Evolutionary conservation across 2,113 vertebrate species (phyloP).

Genomic region (Isichthys henryi): DNA sequence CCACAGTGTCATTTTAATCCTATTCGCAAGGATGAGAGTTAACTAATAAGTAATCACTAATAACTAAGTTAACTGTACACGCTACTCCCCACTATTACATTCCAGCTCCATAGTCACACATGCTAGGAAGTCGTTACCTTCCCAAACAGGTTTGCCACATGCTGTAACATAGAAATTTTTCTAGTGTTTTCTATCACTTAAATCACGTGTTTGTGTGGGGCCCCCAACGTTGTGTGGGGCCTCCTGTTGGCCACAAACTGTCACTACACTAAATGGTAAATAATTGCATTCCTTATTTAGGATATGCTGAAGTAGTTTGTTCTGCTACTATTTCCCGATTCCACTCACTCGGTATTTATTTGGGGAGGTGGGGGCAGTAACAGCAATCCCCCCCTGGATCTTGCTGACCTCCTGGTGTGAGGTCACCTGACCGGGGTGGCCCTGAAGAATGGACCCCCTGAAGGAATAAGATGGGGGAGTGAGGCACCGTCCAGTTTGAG

Average conservation of each 20-base stretch:
- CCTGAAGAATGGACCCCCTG: not conserved
- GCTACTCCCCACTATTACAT: not conserved
- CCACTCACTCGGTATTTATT: not conserved
- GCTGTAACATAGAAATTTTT: not conserved
- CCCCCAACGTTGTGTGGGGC: not conserved
- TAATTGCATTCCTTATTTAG: not conserved
- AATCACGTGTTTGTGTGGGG: not conserved
- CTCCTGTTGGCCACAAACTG: not conserved
- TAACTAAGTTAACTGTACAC: not conserved
- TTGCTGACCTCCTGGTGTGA: not conserved
- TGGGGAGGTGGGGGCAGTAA: not conserved
- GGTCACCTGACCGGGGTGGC: not conserved
- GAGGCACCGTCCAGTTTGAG: not conserved
- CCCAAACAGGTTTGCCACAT: not conserved
- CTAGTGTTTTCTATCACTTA: not conserved
- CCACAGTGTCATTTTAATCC: not conserved
- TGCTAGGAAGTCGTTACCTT: not conserved
- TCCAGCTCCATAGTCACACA: not conserved
- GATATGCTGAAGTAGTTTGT: not conserved
- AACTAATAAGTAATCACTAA: not conserved
- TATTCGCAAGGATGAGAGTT: not conserved
- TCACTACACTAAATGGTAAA: not conserved
- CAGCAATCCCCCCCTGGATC: not conserved
- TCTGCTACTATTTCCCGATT: not conserved
- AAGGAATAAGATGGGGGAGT: not conserved